Evolutionary conservation across 2,113 vertebrate genomes (phyloP).

Genomic region (Tauraco erythrolophus): DNA sequence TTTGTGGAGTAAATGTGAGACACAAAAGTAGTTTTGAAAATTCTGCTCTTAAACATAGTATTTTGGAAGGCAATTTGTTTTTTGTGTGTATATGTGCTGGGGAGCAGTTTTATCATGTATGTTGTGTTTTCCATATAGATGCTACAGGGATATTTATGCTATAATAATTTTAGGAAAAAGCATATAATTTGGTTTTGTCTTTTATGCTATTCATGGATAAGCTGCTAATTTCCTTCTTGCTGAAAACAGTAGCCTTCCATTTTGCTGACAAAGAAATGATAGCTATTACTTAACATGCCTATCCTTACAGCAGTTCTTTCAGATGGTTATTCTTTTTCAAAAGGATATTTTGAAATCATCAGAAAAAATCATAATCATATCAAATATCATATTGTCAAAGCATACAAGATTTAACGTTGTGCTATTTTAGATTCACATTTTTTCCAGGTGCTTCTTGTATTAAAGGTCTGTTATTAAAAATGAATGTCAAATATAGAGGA

Average conservation of each 20-base stretch:
- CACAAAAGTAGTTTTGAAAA: background rate
- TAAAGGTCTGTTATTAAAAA: background rate
- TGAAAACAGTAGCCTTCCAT: background rate
- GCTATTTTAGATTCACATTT: background rate
- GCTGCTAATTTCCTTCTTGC: background rate
- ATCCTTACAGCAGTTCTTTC: background rate
- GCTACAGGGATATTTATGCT: background rate
- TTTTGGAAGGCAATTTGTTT: background rate
- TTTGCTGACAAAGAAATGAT: background rate
- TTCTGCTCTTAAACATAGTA: background rate
- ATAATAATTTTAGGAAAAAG: background rate
- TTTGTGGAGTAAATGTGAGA: background rate
- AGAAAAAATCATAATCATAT: too few relatives aligned
- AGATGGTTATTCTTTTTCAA: background rate
- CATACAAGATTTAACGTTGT: background rate
- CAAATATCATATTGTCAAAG: background rate
- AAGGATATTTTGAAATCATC: background rate
- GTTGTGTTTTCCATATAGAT: background rate
- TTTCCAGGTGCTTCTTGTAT: background rate
- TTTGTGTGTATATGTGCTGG: background rate
- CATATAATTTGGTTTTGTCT: background rate
- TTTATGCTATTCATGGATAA: background rate
- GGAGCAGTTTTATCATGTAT: background rate
- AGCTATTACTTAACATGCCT: background rate
- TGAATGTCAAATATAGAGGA: background rate